Conservation (phyloP, 1,140 invertebrate genomes). For the Polyergus mexicanus region DNA sequence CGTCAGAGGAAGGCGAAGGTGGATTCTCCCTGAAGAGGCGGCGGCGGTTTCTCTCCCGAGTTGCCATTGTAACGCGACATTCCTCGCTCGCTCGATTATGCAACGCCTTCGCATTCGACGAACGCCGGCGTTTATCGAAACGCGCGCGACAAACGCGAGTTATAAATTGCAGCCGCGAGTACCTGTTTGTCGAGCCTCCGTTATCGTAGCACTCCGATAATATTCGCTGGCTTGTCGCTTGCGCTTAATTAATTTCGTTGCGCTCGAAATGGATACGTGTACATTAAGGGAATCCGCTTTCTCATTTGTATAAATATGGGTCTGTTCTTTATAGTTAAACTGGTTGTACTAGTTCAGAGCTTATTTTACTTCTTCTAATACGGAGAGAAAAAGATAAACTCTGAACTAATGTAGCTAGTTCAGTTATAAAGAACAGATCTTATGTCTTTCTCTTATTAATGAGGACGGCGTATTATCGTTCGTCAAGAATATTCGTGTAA, state of each 20-base stretch:
- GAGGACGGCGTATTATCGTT: neutral
- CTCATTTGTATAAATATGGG: too few relatives aligned
- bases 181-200: constrained; percentile 22
- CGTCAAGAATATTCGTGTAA: neutral
- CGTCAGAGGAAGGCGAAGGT: constrained; percentile 21
- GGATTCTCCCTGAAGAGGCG: constrained; percentile 45
- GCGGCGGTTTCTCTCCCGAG: constrained; percentile 28
- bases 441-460: neutral
- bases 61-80: constrained; percentile 61
- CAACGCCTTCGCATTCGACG: constrained; percentile 20
- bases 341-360: too few relatives aligned
- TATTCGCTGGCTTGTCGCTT: constrained; percentile 14
- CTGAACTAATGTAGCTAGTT: too few relatives aligned
- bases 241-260: constrained; percentile 18
- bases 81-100: constrained; percentile 33
- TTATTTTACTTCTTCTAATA: too few relatives aligned
- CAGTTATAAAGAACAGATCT: too few relatives aligned
- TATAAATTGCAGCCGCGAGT: constrained; percentile 46
- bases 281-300: neutral
- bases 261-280: neutral
- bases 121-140: constrained; percentile 46
- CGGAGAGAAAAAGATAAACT: too few relatives aligned
- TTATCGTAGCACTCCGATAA: constrained; percentile 55
- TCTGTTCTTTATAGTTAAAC: too few relatives aligned
- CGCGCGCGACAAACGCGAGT: constrained; percentile 14